Base-by-base conservation (phyloP, 2,888 invertebrate species). In the Macropis europaea region DNA sequence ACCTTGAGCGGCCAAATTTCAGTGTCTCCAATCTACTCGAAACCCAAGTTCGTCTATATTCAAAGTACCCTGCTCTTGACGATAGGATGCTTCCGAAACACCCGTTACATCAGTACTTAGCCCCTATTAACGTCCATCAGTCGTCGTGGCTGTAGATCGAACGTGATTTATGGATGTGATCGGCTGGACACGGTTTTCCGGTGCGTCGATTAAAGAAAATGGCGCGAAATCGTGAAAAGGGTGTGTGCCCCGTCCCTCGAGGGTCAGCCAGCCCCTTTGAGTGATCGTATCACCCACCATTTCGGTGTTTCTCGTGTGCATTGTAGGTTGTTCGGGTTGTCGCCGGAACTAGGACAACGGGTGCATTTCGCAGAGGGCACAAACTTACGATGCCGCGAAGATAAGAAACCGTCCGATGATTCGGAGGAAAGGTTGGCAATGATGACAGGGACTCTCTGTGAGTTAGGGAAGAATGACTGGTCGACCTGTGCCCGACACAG, bases 291-390 rank as follows among this genome's bases (percentile, higher is more conserved):
- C 74, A 50, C 61, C 79, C 71, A 45, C 24, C 73, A 77, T 78
- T 70, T 78, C 77, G 78, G 82, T 82, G 79, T 84, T 73, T 88
- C 83, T 87, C 84, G 84, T 89, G 82, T 89, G 85, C 85, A 88
- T 89, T 90, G 88, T 90, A 90, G 90, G 90, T 90, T 89, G 80
- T 88, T 90, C 82, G 89, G 88, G 81, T 84, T 90, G 79, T 83
- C 88, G 74, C 88, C 86, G 82, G 85, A 82, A 76, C 85, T 90
- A 79, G 90, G 90, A 88, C 88, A 87, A 52, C 87, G 85, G 81
- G 89, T 90, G 84, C 84, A 88, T 83, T 90, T 89, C 85, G 84
- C 82, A 76, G 88, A 89, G 84, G 90, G 89, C 79, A 89, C 89
- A 77, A 88, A 88, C 86, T 88, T 90, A 77, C 85, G 88, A 77